Evolutionary conservation across 2,113 vertebrate genomes (phyloP), one percentile per base, ranked within the genome.

Genomic region (Irena cyanogastra): DNA sequence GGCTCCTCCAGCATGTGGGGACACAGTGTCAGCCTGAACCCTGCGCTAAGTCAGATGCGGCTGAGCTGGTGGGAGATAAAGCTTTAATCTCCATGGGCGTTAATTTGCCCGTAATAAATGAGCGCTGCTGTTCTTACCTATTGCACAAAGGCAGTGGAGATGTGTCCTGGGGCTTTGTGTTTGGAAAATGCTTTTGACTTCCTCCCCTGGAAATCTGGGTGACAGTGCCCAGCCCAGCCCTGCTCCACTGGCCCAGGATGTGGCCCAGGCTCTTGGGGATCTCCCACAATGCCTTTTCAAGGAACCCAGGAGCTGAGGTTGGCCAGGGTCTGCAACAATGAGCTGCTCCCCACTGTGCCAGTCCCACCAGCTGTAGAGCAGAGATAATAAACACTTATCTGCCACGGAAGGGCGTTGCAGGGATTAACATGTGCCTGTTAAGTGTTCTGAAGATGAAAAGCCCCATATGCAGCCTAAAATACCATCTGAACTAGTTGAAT

Each of bases 341-440:
- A 79, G 47, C 35, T 0, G 0, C 71, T 87, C 60, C 60, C 66
- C n/a, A 28, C 90, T 0, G 2, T 2, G 85, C 90, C 85, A 86
- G 68, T 83, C 83, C 94, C 83, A 71, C 90, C 91, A 89, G 87
- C 89, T 93, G 93, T 76, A 75, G 71, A 78, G 30, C 7, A 5
- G 68, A 94, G 92, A 96, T 95, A 95, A 90, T 95, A 88, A 94
- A 90, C 72, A 78, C 52, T 96, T 96, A 90, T 90, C 92, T 94
- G 79, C 90, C 75, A 47, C 11, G 24, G 65, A 96, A 94, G 89
- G 91, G 87, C 9, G 42, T 84, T 93, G 76, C 1, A 10, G 75
- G 70, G 86, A 93, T 95, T 95, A 95, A 93, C 83, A 70, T 21
- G 65, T 82, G 81, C 78, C 77, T 94, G 65, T 83, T 89, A 92